Percentiles rank a stretch among this genome's conserved stretches.
These are phyloP conservation scores for Hermaeophaga mercurialis DNA, from an alignment of 2,888 invertebrate species.

Conservation along the genomic window DNA sequence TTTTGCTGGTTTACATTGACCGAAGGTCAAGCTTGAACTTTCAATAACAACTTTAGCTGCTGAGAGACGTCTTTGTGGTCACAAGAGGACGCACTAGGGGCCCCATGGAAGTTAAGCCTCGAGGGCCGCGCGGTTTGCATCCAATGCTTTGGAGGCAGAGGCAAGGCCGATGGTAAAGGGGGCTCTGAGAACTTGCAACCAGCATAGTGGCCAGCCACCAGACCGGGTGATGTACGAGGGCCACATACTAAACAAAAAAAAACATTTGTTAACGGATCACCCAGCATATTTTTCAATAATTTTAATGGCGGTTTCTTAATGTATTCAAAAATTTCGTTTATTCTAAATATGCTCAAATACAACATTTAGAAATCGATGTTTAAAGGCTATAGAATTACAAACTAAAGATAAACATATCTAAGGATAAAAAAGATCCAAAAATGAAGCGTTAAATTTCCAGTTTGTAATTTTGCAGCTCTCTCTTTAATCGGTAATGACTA, in stretches of 20 bases:
- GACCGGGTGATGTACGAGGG: constrained; percentile 51
- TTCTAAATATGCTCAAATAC: no score
- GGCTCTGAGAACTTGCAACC: constrained; percentile 74
- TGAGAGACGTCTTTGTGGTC: constrained; percentile 53
- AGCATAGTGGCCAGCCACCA: constrained; percentile 62
- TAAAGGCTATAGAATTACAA: no score
- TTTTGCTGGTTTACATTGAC: constrained; percentile 30
- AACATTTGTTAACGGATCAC: no score
- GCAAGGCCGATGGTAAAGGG: constrained; percentile 73
- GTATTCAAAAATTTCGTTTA: no score
- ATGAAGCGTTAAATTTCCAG: no score
- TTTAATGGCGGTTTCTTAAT: no score
- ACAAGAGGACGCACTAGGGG: constrained; percentile 21
- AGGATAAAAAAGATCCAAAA: no score
- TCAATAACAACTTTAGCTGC: constrained; percentile 56
- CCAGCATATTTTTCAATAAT: no score
- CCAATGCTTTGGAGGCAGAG: constrained; percentile 76
- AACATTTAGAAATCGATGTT: no score
- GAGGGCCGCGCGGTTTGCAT: constrained; percentile 68
- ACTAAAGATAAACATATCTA: no score
- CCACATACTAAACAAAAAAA: constrained; percentile 21
- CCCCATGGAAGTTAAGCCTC: constrained; percentile 54
- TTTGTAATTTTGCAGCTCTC: no score
- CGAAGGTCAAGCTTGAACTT: constrained; percentile 56
- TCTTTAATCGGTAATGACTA: no score